Evolutionary conservation across 2,888 invertebrate genomes (phyloP).

Genomic region (Frankliniella intonsa): DNA sequence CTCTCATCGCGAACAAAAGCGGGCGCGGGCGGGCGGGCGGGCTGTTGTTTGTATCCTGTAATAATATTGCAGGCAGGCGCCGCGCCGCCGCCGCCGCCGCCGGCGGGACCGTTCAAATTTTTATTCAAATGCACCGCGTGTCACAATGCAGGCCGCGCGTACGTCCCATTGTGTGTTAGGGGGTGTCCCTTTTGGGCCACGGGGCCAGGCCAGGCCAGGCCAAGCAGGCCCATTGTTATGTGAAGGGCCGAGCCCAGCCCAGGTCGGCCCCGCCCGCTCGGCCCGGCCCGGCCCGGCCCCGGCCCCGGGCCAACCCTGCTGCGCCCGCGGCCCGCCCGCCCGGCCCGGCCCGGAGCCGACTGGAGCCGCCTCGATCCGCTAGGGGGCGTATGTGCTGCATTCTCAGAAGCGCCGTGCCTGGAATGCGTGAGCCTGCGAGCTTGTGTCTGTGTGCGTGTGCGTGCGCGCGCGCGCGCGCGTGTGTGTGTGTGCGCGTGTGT

Average conservation of each 20-base stretch:
- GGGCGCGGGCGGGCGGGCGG: too few relatives aligned
- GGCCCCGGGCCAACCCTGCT: not conserved
- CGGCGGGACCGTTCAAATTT: not conserved
- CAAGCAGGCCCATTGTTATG: not conserved
- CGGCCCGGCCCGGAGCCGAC: too few relatives aligned
- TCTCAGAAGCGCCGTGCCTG: not conserved
- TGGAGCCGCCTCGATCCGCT: not conserved
- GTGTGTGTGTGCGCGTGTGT: not conserved
- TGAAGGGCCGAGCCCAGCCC: not conserved
- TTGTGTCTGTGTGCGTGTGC: not conserved
- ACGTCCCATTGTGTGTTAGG: not conserved
- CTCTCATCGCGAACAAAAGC: not conserved
- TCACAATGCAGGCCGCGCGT: not conserved
- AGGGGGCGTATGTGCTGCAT: not conserved
- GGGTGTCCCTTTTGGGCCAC: conserved; percentile 3
- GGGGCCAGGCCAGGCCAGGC: not conserved
- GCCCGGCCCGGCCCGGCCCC: not conserved
- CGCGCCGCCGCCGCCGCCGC: too few relatives aligned
- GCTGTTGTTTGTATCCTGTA: too few relatives aligned
- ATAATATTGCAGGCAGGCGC: too few relatives aligned
- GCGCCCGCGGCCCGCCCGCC: not conserved
- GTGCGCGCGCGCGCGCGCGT: not conserved
- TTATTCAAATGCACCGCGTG: not conserved
- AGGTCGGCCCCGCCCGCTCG: not conserved
- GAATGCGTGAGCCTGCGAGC: conserved; percentile 5